Percentiles rank a stretch among this genome's conserved stretches.
Evolutionary conservation across 2,888 invertebrate genomes (phyloP).

Genomic region (Agrochola litura): DNA sequence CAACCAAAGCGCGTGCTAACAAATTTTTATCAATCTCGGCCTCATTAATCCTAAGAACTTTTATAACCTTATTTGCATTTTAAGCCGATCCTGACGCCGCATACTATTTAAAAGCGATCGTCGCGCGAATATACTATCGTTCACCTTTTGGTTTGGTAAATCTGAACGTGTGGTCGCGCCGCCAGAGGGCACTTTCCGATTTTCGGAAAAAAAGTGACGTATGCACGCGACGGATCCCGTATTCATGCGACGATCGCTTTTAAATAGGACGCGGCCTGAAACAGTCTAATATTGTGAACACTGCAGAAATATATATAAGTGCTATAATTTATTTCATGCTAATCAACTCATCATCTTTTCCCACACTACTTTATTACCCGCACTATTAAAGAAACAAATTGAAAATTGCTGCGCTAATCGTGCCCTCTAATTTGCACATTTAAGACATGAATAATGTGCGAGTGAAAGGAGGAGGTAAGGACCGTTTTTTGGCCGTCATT

Average conservation of each 20-base stretch:
- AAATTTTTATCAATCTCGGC: neutral
- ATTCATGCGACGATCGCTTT: no score
- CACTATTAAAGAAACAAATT: neutral
- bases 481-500: neutral
- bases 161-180: no score
- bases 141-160: no score
- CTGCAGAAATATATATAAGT: neutral
- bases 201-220: no score
- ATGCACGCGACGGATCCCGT: no score
- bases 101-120: no score
- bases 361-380: neutral
- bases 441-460: neutral
- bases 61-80: neutral
- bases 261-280: no score
- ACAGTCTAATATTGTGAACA: neutral
- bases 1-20: neutral
- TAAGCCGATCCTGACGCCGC: no score
- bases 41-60: neutral
- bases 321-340: conserved; percentile 3
- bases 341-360: conserved; percentile 5
- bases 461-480: neutral
- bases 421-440: neutral
- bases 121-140: no score
- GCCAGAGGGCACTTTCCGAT: no score
- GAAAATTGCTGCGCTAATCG: neutral